Percentiles rank a stretch among this genome's conserved stretches.
phyloP scores from a whole-genome alignment of 1,140 invertebrate genomes.

The Pteromalus puparum region DNA sequence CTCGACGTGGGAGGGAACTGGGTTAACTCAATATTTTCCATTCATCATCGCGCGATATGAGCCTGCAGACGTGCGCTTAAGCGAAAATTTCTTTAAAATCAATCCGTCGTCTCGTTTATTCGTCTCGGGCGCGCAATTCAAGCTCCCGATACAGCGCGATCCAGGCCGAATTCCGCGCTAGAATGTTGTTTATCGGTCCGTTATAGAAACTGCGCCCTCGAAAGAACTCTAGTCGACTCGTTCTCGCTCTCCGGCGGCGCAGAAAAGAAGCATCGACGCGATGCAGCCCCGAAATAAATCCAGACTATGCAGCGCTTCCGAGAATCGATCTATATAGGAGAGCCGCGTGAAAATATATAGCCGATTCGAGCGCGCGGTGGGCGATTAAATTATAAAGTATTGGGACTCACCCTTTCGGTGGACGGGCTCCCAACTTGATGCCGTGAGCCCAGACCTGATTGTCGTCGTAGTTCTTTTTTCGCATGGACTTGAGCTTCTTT shows the following conservation, averaged over 20 bases:
- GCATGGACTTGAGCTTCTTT: constrained; percentile 51
- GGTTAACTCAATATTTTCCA: constrained; percentile 1
- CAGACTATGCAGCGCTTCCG: constrained; percentile 17
- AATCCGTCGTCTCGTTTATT: too few species aligned
- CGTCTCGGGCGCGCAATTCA: too few species aligned
- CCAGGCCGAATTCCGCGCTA: background rate
- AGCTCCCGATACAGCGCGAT: background rate
- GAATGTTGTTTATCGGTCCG: constrained; percentile 1
- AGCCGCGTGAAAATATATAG: background rate
- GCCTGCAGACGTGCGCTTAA: too few species aligned
- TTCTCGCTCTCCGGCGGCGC: background rate
- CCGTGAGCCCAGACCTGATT: constrained; percentile 67
- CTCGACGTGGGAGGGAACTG: background rate
- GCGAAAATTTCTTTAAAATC: too few species aligned
- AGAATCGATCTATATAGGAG: constrained; percentile 48
- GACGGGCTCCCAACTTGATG: constrained; percentile 67
- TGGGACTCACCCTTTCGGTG: constrained; percentile 64
- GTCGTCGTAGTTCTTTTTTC: constrained; percentile 51
- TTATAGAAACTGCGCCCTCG: constrained; percentile 30
- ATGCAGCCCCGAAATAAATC: constrained; percentile 40
- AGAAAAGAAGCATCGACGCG: constrained; percentile 22
- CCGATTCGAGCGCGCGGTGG: background rate
- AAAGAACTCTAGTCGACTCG: background rate
- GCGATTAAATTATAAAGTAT: background rate
- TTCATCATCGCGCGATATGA: background rate